Evolutionary conservation across 1,140 invertebrate species (phyloP).

Genomic region (Eupristina koningsbergeri): DNA sequence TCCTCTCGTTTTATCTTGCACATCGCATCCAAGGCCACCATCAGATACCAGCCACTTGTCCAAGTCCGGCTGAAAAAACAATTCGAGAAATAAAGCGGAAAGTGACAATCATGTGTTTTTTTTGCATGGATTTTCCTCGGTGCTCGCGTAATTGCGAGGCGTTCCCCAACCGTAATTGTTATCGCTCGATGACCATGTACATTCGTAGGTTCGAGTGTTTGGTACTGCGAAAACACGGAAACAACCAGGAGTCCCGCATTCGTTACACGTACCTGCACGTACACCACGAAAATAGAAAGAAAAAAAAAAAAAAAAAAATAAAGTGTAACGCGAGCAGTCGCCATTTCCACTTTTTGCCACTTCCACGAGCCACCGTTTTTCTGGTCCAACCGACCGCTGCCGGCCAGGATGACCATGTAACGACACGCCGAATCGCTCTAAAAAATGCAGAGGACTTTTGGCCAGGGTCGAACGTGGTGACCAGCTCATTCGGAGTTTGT

Average conservation of each 20-base stretch:
- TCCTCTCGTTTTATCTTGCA: no score
- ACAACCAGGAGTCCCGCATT: no score
- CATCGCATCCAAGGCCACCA: no score
- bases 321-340: no score
- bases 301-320: neutral
- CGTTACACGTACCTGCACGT: no score
- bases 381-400: neutral
- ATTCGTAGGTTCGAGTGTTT: neutral
- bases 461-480: neutral
- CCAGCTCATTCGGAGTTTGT: neutral
- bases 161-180: conserved; percentile 7
- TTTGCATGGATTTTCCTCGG: conserved; percentile 3
- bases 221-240: conserved; percentile 2
- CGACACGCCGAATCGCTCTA: neutral
- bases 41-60: neutral
- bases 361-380: conserved; percentile 39
- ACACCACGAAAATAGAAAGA: neutral
- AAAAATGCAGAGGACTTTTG: conserved; percentile 18
- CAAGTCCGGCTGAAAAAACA: neutral
- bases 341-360: no score
- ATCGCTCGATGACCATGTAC: neutral
- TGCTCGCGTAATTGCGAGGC: neutral
- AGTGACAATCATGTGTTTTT: neutral
- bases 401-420: neutral
- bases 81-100: neutral